Evolutionary conservation across 2,113 vertebrate species (phyloP), one percentile per base, ranked within the genome.

Genomic region (Dicrurus megarhynchus): DNA sequence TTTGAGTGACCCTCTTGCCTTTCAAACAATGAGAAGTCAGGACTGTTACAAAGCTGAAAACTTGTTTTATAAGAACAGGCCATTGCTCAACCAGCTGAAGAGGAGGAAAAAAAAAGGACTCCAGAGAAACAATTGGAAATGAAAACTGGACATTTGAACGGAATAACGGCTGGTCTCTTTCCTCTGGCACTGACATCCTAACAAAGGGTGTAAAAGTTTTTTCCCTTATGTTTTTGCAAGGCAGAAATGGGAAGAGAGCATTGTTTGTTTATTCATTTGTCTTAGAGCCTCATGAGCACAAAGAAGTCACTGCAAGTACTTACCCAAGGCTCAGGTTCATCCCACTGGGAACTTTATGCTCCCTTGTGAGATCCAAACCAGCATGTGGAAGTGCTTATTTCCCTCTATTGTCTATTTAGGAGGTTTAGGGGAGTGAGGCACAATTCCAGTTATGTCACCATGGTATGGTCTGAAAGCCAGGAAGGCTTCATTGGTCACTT

Each of bases 1-100:
- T 97, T 87, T 96, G 79, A 95, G 65, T 95, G 95, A 97, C 93
- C 96, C 76, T 90, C 56, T 79, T 73, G 87, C 87, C 73, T 94
- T 95, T 84, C 65, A 68, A 95, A 96, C 82, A 96, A 79, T 64
- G 46, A 76, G 52, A 92, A 97, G 89, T 89, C 95, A 95, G 42
- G 78, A 87, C 71, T 55, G 37, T 64, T 93, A 65, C 53, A 49
- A 92, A 84, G 65, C 56, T 84, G 73, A 78, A 77, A 77, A 83
- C 55, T 46, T 61, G 60, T 92, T 95, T 91, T 83, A 49, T 67
- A 83, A 70, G 44, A 87, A 88, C 53, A 69, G 53, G 50, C 32
- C 73, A 84, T 49, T 2, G 13, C 42, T 92, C 67, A 91, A 81
- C 39, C 11, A 86, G 84, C 39, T 63, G 49, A 96, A 90, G 12